These are phyloP conservation scores for Seira ritae DNA, from an alignment of 2,888 invertebrate genomes.

Conservation along the genomic window DNA sequence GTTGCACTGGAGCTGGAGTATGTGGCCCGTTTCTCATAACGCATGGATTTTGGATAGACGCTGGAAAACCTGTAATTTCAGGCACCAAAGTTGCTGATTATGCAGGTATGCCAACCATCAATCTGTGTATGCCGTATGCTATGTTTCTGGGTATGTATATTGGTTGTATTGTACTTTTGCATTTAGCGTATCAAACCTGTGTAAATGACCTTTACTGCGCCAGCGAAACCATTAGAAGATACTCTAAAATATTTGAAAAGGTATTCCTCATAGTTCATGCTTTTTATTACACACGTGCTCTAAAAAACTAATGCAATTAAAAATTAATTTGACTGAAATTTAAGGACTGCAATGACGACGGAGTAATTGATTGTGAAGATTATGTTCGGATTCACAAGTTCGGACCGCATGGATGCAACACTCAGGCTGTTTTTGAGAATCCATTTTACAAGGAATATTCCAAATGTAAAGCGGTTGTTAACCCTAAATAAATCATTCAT, in stretches of 20 bases:
- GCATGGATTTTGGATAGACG: constrained; percentile 75
- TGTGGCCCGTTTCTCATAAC: constrained; percentile 75
- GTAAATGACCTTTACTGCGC: constrained; percentile 74
- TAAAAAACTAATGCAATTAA: too few species aligned
- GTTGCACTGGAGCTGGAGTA: constrained; percentile 69
- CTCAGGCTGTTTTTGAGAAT: constrained; percentile 31
- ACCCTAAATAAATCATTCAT: constrained; percentile 56
- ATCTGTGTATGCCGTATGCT: too few species aligned
- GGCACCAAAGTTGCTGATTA: constrained; percentile 46
- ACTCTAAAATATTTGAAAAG: constrained; percentile 74
- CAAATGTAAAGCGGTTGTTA: constrained; percentile 57
- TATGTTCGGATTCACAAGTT: constrained; percentile 66
- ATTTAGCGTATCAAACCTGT: constrained; percentile 74
- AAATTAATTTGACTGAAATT: too few species aligned
- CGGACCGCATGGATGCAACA: constrained; percentile 63
- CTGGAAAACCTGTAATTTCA: constrained; percentile 54
- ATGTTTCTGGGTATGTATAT: too few species aligned
- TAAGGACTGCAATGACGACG: constrained; percentile 70
- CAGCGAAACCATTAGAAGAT: constrained; percentile 74
- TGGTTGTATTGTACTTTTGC: too few species aligned
- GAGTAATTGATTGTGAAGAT: constrained; percentile 68
- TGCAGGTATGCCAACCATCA: constrained; percentile 21
- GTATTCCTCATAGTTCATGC: too few species aligned
- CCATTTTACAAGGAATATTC: constrained; percentile 62
- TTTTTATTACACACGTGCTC: too few species aligned